A percentile compares a stretch with the other conserved stretches of the same genome.
Evolutionary conservation across 2,888 invertebrate species (phyloP).

Genomic region (Callosobruchus maculatus): DNA sequence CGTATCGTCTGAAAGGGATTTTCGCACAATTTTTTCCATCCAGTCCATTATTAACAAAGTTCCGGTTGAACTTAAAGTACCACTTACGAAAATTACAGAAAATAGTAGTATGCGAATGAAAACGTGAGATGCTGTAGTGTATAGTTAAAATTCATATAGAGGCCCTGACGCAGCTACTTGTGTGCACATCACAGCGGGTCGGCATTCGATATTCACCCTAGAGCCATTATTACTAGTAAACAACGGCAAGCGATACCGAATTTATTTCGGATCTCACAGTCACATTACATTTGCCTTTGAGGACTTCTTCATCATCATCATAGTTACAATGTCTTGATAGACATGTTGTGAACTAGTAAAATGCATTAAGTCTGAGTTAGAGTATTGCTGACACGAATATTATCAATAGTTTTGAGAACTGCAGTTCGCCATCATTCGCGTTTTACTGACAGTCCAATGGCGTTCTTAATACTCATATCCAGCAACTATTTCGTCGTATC

Average conservation of each 20-base stretch:
- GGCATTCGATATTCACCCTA: not conserved
- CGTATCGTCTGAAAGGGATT: not conserved
- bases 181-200: not conserved
- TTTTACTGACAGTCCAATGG: too few relatives aligned
- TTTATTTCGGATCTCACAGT: not conserved
- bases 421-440: too few relatives aligned
- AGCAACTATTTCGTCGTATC: too few relatives aligned
- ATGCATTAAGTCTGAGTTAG: too few relatives aligned
- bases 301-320: too few relatives aligned
- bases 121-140: conserved; percentile 1
- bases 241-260: not conserved
- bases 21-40: conserved; percentile 2
- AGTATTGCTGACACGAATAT: too few relatives aligned
- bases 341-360: too few relatives aligned
- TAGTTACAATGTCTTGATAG: too few relatives aligned
- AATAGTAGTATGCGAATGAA: conserved; percentile 1
- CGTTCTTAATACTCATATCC: too few relatives aligned
- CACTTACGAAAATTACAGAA: conserved; percentile 2
- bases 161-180: not conserved
- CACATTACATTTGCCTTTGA: too few relatives aligned
- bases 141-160: conserved; percentile 2
- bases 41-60: conserved; percentile 2
- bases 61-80: conserved; percentile 1
- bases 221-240: not conserved
- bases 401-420: too few relatives aligned